Percentiles rank a stretch among this genome's conserved stretches.
phyloP scores from a whole-genome alignment of 2,888 invertebrate genomes.

The Nematopogon swammerdamellus region DNA sequence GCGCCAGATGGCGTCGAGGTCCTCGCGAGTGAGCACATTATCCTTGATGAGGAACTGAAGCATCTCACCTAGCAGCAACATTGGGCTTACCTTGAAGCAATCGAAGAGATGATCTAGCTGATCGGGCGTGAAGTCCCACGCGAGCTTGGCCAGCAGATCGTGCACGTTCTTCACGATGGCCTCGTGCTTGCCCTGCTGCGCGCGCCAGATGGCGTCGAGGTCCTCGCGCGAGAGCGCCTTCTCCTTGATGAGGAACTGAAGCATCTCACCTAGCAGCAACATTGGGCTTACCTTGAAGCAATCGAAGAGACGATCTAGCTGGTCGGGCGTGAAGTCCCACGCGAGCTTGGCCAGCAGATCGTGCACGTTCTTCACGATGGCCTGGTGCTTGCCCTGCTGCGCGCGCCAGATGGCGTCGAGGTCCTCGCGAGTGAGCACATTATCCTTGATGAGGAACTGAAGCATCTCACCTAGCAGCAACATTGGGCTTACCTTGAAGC shows the following conservation, averaged over 20 bases:
- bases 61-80: slow-evolving; percentile 94
- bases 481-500: slow-evolving; percentile 97
- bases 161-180: slow-evolving; percentile 98
- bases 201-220: slow-evolving; percentile 96
- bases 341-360: slow-evolving; percentile 94
- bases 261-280: slow-evolving; percentile 94
- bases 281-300: slow-evolving; percentile 98
- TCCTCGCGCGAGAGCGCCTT: slow-evolving; percentile 85
- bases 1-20: slow-evolving; percentile 96
- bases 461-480: slow-evolving; percentile 95
- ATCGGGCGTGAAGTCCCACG: slow-evolving; percentile 98
- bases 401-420: slow-evolving; percentile 98
- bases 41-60: slow-evolving; percentile 96
- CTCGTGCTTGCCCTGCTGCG: slow-evolving; percentile 96
- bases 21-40: slow-evolving; percentile 81
- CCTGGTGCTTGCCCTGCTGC: slow-evolving; percentile 96
- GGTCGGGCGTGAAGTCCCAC: slow-evolving; percentile 97
- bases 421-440: slow-evolving; percentile 84
- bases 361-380: slow-evolving; percentile 97
- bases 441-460: slow-evolving; percentile 93
- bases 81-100: slow-evolving; percentile 96
- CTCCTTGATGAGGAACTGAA: slow-evolving; percentile 95
- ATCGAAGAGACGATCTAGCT: slow-evolving; percentile 94
- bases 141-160: slow-evolving; percentile 91
- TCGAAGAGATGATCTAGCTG: slow-evolving; percentile 96